Percentiles rank a stretch among this genome's conserved stretches.
phyloP scores from a whole-genome alignment of 1,140 invertebrate genomes.

The Drosophila ambigua region DNA sequence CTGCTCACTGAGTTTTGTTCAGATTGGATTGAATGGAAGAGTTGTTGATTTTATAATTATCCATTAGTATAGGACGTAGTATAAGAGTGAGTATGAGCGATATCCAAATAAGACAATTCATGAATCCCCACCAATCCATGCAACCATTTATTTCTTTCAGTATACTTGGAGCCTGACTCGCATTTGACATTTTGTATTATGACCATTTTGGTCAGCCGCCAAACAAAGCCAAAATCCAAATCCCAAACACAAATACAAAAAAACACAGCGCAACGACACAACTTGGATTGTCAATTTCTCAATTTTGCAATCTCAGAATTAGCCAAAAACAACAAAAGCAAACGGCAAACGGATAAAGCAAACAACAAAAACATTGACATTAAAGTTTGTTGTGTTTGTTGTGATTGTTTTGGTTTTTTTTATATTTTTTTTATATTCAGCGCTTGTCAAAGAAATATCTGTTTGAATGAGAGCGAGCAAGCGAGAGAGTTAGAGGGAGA shows the following conservation, averaged over 20 bases:
- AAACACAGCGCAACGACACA: slow-evolving; percentile 15
- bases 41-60: too few species aligned
- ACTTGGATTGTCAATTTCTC: slow-evolving; percentile 49
- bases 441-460: slow-evolving; percentile 30
- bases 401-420: slow-evolving; percentile 18
- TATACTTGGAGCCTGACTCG: slow-evolving; percentile 39
- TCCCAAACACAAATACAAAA: slow-evolving; percentile 19
- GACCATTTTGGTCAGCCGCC: slow-evolving; percentile 57
- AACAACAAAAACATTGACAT: slow-evolving; percentile 35
- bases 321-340: slow-evolving; percentile 47
- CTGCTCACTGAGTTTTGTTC: too few species aligned
- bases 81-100: too few species aligned
- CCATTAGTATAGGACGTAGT: too few species aligned
- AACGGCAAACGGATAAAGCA: too few species aligned
- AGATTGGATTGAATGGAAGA: neutral
- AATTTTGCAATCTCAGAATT: slow-evolving; percentile 63
- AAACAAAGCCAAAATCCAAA: slow-evolving; percentile 38
- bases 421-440: slow-evolving; percentile 16
- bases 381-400: slow-evolving; percentile 42
- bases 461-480: too few species aligned
- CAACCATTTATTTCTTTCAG: slow-evolving; percentile 30
- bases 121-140: too few species aligned
- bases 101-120: neutral
- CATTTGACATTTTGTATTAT: slow-evolving; percentile 72
- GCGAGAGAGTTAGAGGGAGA: slow-evolving; percentile 1